phyloP scores from a whole-genome alignment of 2,888 invertebrate species.

The Eupeodes luniger region DNA sequence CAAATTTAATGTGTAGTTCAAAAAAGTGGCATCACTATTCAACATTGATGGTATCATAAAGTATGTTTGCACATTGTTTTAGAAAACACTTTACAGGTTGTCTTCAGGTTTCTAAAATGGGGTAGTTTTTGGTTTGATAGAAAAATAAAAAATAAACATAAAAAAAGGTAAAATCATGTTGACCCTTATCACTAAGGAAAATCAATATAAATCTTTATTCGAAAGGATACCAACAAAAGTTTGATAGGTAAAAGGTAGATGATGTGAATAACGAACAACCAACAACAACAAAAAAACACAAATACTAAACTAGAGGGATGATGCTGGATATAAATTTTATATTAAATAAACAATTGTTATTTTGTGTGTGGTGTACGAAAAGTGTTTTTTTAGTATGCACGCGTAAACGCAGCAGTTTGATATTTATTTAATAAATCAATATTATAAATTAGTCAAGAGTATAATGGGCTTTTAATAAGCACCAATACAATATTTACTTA shows the following conservation, averaged over 20 bases:
- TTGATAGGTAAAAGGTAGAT: background rate
- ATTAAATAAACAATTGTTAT: conserved; percentile 26
- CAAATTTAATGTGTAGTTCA: too few relatives aligned
- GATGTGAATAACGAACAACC: too few relatives aligned
- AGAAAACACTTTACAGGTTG: conserved; percentile 57
- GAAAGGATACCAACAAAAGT: background rate
- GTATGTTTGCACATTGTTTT: conserved; percentile 49
- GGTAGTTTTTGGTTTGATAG: conserved; percentile 4
- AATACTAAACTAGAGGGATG: background rate
- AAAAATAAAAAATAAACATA: conserved; percentile 20
- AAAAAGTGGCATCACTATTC: conserved; percentile 11
- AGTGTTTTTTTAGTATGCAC: background rate
- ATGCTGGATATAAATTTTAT: conserved; percentile 16
- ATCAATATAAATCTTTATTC: conserved; percentile 46
- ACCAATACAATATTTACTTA: conserved; percentile 7
- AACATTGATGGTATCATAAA: conserved; percentile 1
- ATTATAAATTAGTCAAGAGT: conserved; percentile 4
- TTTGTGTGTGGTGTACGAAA: background rate
- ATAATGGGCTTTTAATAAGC: conserved; percentile 22
- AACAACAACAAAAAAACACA: too few relatives aligned
- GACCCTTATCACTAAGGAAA: conserved; percentile 61
- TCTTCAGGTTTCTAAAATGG: conserved; percentile 34
- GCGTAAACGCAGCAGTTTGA: background rate
- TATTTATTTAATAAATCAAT: conserved; percentile 10
- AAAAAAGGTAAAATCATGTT: conserved; percentile 38